These are phyloP conservation scores for Heliconius aoede DNA, from an alignment of 2,888 invertebrate species.

Conservation along the genomic window DNA sequence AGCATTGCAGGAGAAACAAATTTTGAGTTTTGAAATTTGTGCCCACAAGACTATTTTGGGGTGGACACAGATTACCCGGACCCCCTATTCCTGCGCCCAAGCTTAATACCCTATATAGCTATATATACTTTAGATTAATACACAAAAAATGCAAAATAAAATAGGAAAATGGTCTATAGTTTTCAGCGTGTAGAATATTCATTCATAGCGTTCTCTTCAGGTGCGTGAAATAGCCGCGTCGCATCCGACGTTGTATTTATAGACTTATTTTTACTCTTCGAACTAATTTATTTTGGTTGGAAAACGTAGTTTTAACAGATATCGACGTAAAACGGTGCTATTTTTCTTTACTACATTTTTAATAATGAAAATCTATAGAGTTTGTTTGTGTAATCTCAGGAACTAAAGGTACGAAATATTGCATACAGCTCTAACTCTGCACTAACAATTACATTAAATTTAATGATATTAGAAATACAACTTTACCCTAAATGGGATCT, in stretches of 20 bases:
- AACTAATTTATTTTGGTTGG: slow-evolving; percentile 37
- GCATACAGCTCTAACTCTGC: too few relatives aligned
- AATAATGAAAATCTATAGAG: too few relatives aligned
- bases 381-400: too few relatives aligned
- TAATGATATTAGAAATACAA: background rate
- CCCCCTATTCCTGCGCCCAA: too few relatives aligned
- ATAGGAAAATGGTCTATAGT: background rate
- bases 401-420: too few relatives aligned
- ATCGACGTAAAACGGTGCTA: background rate
- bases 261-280: slow-evolving; percentile 38
- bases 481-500: background rate
- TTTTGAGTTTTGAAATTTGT: too few relatives aligned
- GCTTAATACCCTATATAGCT: background rate
- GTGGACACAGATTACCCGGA: too few relatives aligned
- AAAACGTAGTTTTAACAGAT: slow-evolving; percentile 27
- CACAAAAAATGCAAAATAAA: background rate
- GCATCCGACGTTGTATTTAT: slow-evolving; percentile 38
- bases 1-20: too few relatives aligned
- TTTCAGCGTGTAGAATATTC: slow-evolving; percentile 12
- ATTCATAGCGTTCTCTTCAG: slow-evolving; percentile 27
- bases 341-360: background rate
- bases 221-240: slow-evolving; percentile 32
- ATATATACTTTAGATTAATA: background rate
- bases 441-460: too few relatives aligned
- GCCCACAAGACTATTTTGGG: too few relatives aligned